Base-by-base conservation (phyloP, 2,797 vertebrate species). In the Trichosurus vulpecula region DNA sequence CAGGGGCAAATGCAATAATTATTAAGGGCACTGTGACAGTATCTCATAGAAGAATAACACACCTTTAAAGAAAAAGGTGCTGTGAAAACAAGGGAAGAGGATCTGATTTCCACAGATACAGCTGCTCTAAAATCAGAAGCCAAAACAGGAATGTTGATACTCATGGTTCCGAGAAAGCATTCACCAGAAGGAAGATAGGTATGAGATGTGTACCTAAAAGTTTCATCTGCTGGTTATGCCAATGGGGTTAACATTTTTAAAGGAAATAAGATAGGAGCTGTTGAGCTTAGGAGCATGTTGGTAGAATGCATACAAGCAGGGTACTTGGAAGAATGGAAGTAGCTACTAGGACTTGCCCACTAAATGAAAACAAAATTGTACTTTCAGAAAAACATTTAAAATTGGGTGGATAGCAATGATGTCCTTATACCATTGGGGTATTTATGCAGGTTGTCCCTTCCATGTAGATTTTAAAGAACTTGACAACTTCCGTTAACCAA, bases 61-160 rank as follows among this genome's bases (percentile, higher is more conserved):
- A 2, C 41, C 74, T 87, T 87, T 51, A 11, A 87, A 87, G 25
- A 52, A 52, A 87, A 54, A 41, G 22, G 2, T 19, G 10, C 12
- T 19, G 4, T 35, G 52, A 35, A 54, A 41, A 57, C 47, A 41
- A 41, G 16, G 11, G 12, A 56, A 54, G 19, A 54, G 53, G 6
- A 0, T 53, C 8, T 1, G 22, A 92, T 89, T 55, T 22, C 31
- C 19, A 2, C 52, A 0, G 0, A 14, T 6, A 6, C 13, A 6
- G 94, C 93, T 94, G 61, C 8, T 29, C 25, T 58, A 52, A 19
- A 4, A 52, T n/a, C 91, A 2, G 91, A 91, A 90, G 12, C 81
- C 61, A 47, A 90, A 6, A 22, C 2, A 90, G 1, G 35, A 30
- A 47, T 2, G 0, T 1, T 30, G 55, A 92, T 35, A 53, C 1